Evolutionary conservation across 2,797 vertebrate species (phyloP), one percentile per base, ranked within the genome.

Genomic region (Tachyglossus aculeatus): DNA sequence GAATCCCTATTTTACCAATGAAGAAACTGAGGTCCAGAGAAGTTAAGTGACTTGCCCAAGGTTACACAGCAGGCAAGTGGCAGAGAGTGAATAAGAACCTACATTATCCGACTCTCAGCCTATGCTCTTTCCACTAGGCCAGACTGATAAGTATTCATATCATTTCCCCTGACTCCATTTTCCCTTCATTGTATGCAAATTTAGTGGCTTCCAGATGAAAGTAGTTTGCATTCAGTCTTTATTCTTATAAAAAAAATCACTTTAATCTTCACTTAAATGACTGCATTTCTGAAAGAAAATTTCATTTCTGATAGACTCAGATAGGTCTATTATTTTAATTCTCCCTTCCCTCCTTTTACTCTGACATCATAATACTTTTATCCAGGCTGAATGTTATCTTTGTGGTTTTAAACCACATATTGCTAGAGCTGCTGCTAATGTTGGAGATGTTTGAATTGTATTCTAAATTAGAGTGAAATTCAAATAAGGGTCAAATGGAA

Each of bases 381-480:
- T 81, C 53, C 54, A 65, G 48, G 67, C 70, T 71, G 68, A 27
- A 7, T 53, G 41, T 67, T 76, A 44, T 7, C 66, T 38, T 65
- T 36, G 22, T 64, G 16, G 56, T 69, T 85, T 76, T 63, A 65
- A 36, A 4, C 1, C 13, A 54, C 67, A 40, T 52, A 16, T 84
- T 81, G 66, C 54, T 47, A 59, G 41, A 21, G 62, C 40, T 74
- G 68, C 67, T 67, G 19, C 63, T 79, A 78, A 73, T 41, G 53
- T 45, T 67, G 32, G 72, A 53, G 67, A 68, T 54, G 67, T 60
- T 64, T 74, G 65, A 80, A 78, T 74, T 86, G 75, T 78, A 60
- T 86, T 78, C 71, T 70, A 76, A 87, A 77, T 70, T 66, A 80
- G 58, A 61, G 43, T 83, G 80, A 82, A 81, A 85, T 89, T 88